Evolutionary conservation across 1,140 invertebrate species (phyloP).

Genomic region (Rhyacophila brunnea): DNA sequence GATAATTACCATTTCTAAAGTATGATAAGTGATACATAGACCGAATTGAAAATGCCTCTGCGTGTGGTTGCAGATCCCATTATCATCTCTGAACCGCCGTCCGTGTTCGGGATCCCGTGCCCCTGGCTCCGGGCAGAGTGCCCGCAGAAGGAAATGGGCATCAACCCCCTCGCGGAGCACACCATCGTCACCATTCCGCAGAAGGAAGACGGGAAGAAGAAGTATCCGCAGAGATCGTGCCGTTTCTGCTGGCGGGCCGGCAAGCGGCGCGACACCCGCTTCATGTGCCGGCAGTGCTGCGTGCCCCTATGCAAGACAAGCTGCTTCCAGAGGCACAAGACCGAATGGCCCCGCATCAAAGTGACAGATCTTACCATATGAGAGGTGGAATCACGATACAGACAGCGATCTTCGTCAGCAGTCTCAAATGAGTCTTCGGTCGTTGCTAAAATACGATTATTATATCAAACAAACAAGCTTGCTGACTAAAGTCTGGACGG

Average conservation of each 20-base stretch:
- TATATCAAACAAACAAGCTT: too few relatives aligned
- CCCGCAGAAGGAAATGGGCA: not conserved
- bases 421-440: too few relatives aligned
- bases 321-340: conserved; percentile 52
- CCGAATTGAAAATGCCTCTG: conserved; percentile 32
- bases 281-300: conserved; percentile 53
- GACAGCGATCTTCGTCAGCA: too few relatives aligned
- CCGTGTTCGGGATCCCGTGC: too few relatives aligned
- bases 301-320: conserved; percentile 52
- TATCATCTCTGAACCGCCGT: too few relatives aligned
- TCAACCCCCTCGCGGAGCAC: conserved; percentile 42
- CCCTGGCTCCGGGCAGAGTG: too few relatives aligned
- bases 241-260: conserved; percentile 52
- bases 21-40: not conserved
- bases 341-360: conserved; percentile 9
- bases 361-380: not conserved
- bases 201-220: conserved; percentile 55
- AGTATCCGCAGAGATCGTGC: conserved; percentile 53
- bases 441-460: too few relatives aligned
- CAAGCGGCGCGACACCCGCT: conserved; percentile 49
- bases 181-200: conserved; percentile 51
- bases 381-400: too few relatives aligned
- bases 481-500: too few relatives aligned
- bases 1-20: too few relatives aligned
- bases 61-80: conserved; percentile 31